These are phyloP conservation scores for Pardalotus punctatus DNA, from an alignment of 2,113 vertebrate species.

Conservation along the genomic window DNA sequence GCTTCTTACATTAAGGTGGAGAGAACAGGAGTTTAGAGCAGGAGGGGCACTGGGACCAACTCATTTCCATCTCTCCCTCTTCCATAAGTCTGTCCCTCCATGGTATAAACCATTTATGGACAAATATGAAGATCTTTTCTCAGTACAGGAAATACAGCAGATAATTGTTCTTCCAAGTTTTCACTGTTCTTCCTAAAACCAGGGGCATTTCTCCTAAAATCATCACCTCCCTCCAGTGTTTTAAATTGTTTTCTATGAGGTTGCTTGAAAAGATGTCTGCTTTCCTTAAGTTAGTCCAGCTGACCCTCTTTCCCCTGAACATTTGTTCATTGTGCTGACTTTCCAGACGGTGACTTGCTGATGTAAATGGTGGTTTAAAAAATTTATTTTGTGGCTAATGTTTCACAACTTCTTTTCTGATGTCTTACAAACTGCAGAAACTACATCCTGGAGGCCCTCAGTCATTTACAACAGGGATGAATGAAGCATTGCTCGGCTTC, in stretches of 20 bases:
- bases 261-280: background rate
- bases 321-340: background rate
- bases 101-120: background rate
- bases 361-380: background rate
- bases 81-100: background rate
- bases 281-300: background rate
- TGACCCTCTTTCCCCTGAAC: background rate
- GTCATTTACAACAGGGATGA: background rate
- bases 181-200: background rate
- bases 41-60: background rate
- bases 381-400: background rate
- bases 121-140: background rate
- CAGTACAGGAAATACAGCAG: background rate
- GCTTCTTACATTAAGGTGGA: background rate
- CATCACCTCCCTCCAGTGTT: background rate
- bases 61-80: background rate
- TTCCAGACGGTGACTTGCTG: background rate
- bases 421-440: constrained; percentile 10
- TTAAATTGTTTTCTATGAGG: background rate
- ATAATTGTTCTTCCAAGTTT: background rate
- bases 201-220: background rate
- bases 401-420: background rate
- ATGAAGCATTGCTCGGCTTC: constrained; percentile 6
- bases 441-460: background rate
- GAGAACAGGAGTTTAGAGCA: background rate